Percentiles rank a stretch among this genome's conserved stretches.
Conservation (phyloP, 1,140 invertebrate genomes). For the Drosophila pectinifera region DNA sequence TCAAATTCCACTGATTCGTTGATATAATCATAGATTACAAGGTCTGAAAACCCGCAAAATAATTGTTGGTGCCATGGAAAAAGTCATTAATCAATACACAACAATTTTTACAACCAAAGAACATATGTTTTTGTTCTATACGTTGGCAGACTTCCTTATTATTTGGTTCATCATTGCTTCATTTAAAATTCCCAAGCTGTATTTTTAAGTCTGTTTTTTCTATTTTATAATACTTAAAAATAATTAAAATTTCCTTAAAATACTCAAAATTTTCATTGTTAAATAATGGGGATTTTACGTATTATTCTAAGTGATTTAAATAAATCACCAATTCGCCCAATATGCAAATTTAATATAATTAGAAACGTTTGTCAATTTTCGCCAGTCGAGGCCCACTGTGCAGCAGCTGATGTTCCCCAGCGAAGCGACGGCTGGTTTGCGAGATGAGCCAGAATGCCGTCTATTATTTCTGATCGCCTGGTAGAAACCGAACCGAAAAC, state of each 20-base stretch:
- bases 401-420: slow-evolving; percentile 6
- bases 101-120: no score
- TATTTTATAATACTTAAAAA: no score
- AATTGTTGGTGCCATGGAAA: background rate
- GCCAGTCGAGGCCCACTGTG: slow-evolving; percentile 11
- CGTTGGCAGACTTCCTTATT: no score
- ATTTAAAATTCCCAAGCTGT: no score
- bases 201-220: no score
- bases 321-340: background rate
- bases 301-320: background rate
- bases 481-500: slow-evolving; percentile 78
- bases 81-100: no score
- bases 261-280: background rate
- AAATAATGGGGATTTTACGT: background rate
- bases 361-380: background rate
- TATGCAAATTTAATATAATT: background rate
- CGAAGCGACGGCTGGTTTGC: slow-evolving; percentile 6
- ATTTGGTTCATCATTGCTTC: no score
- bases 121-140: no score
- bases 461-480: slow-evolving; percentile 55
- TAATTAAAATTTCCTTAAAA: no score
- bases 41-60: background rate
- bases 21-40: background rate
- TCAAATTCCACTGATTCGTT: background rate
- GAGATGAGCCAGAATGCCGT: slow-evolving; percentile 24